Percentiles rank a stretch among this genome's conserved stretches.
phyloP scores from a whole-genome alignment of 2,797 vertebrate species.

The Chrosomus eos region DNA sequence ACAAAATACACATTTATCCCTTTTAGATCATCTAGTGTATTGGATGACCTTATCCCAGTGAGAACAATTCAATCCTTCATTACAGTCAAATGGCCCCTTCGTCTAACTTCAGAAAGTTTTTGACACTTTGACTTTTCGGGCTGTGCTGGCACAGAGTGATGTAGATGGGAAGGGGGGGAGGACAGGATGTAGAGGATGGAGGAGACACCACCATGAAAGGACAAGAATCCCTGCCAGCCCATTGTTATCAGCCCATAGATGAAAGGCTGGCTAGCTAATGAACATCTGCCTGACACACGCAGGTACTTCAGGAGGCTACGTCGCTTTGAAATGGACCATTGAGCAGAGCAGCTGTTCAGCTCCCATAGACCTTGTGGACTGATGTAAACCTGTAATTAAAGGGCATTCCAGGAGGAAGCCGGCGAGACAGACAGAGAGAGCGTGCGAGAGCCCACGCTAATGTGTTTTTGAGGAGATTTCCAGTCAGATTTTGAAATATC shows the following conservation, averaged over 20 bases:
- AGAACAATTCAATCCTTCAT: slow-evolving; percentile 35
- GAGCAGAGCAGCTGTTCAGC: slow-evolving; percentile 78
- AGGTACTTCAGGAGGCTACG: slow-evolving; percentile 61
- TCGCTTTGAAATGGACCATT: slow-evolving; percentile 76
- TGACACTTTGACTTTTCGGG: slow-evolving; percentile 59
- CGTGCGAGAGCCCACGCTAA: slow-evolving; percentile 5
- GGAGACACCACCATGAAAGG: slow-evolving; percentile 78
- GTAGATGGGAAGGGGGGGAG: slow-evolving; percentile 69
- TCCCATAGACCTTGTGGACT: slow-evolving; percentile 72
- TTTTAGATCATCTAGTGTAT: slow-evolving; percentile 29
- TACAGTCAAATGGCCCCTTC: slow-evolving; percentile 44
- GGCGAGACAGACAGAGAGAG: slow-evolving; percentile 27
- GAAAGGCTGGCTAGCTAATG: slow-evolving; percentile 81
- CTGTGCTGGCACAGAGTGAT: slow-evolving; percentile 64
- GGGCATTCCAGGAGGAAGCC: slow-evolving; percentile 63
- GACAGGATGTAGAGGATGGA: slow-evolving; percentile 74
- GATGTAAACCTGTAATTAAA: slow-evolving; percentile 77
- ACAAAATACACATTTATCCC: slow-evolving; percentile 40
- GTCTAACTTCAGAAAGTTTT: slow-evolving; percentile 63
- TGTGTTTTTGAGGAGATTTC: slow-evolving; percentile 31
- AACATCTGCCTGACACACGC: slow-evolving; percentile 82
- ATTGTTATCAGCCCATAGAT: slow-evolving; percentile 83
- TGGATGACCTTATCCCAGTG: slow-evolving; percentile 15
- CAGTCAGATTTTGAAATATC: slow-evolving; percentile 31
- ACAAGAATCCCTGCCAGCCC: slow-evolving; percentile 73